phyloP scores from a whole-genome alignment of 2,113 vertebrate genomes.

The Genyomyrus donnyi region DNA sequence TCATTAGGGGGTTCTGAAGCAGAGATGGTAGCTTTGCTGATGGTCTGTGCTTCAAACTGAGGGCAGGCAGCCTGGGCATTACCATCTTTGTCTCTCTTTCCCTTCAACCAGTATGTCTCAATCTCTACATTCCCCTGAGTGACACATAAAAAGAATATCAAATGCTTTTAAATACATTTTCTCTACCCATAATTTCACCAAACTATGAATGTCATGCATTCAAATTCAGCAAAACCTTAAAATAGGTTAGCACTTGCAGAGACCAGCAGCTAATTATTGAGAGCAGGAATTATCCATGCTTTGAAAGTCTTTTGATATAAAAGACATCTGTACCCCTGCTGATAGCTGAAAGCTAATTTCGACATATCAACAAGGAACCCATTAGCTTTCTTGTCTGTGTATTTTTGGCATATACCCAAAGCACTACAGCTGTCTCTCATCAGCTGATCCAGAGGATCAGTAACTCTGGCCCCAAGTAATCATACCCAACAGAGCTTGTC shows the following conservation, averaged over 20 bases:
- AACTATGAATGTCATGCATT: neutral
- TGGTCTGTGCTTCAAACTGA: conserved; percentile 59
- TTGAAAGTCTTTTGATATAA: conserved; percentile 20
- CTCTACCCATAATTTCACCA: neutral
- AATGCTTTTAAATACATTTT: neutral
- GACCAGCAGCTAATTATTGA: neutral
- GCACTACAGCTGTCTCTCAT: conserved; percentile 5
- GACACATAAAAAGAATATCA: neutral
- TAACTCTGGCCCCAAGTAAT: neutral
- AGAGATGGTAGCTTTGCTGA: conserved; percentile 49
- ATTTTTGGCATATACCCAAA: neutral
- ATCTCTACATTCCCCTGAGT: conserved; percentile 59
- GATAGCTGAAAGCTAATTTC: conserved; percentile 30
- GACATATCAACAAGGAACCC: conserved; percentile 12
- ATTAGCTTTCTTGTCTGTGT: neutral
- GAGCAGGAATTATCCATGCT: neutral
- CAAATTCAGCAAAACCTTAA: neutral
- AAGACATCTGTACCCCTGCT: conserved; percentile 15
- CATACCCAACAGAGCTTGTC: neutral
- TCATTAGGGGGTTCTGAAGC: conserved; percentile 38
- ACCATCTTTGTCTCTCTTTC: conserved; percentile 59
- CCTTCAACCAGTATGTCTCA: conserved; percentile 63
- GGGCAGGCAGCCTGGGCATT: conserved; percentile 61
- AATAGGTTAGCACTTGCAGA: neutral
- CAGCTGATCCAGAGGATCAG: neutral